Percentiles rank a stretch among this genome's conserved stretches.
These are phyloP conservation scores for Nymphalis polychloros DNA, from an alignment of 2,888 invertebrate species.

Conservation along the genomic window DNA sequence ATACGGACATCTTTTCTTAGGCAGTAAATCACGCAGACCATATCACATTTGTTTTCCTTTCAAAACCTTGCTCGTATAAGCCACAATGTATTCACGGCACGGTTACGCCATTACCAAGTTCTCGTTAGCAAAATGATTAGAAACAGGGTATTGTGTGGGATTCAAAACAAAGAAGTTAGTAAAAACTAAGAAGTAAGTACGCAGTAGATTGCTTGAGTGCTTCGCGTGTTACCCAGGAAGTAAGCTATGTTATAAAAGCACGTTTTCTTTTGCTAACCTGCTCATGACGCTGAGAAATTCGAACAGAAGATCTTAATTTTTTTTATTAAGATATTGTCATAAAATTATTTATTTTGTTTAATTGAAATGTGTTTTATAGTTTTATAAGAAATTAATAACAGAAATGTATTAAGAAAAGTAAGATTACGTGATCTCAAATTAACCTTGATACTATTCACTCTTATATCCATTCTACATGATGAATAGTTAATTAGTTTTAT, in stretches of 20 bases:
- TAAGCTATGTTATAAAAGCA: slow-evolving; percentile 44
- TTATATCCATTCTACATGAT: too few relatives aligned
- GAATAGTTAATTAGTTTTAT: too few relatives aligned
- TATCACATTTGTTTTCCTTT: slow-evolving; percentile 51
- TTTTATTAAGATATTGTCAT: too few relatives aligned
- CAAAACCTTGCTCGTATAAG: slow-evolving; percentile 47
- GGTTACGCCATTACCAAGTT: slow-evolving; percentile 34
- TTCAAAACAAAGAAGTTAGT: slow-evolving; percentile 71
- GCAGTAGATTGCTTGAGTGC: slow-evolving; percentile 51
- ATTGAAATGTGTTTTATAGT: too few relatives aligned
- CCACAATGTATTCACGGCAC: slow-evolving; percentile 59
- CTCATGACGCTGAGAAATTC: not conserved
- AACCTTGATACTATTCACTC: too few relatives aligned
- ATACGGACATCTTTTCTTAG: slow-evolving; percentile 34
- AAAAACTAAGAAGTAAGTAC: slow-evolving; percentile 68
- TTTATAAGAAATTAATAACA: too few relatives aligned
- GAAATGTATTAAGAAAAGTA: too few relatives aligned
- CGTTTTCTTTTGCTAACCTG: slow-evolving; percentile 10
- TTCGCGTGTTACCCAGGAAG: slow-evolving; percentile 50
- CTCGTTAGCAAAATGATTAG: slow-evolving; percentile 59
- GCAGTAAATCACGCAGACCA: slow-evolving; percentile 37
- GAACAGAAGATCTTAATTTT: not conserved
- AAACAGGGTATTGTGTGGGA: slow-evolving; percentile 65
- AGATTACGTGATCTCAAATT: too few relatives aligned
- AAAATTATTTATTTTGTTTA: too few relatives aligned